These are phyloP conservation scores for Ceratoteleas bidentatus DNA, from an alignment of 1,140 invertebrate genomes.

Conservation along the genomic window DNA sequence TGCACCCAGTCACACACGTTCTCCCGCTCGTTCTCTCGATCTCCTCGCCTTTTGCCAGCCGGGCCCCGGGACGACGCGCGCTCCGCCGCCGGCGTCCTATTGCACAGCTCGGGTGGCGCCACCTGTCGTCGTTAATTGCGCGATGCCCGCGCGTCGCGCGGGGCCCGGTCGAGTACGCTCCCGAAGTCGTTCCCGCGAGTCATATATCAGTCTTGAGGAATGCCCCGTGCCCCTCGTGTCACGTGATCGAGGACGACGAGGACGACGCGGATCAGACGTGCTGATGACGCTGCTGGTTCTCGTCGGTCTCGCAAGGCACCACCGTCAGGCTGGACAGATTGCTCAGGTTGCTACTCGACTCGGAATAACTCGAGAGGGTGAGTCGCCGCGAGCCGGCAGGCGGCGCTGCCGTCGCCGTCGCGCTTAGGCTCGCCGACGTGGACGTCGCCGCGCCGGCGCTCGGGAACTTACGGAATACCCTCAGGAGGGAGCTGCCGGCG, in stretches of 20 bases:
- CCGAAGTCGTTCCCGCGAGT: slow-evolving; percentile 67
- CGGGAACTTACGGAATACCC: slow-evolving; percentile 65
- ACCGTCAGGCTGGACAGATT: slow-evolving; percentile 78
- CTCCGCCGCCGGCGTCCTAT: slow-evolving; percentile 24
- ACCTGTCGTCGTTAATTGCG: background rate
- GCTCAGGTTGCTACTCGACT: slow-evolving; percentile 77
- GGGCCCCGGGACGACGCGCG: slow-evolving; percentile 29
- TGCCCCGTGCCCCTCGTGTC: slow-evolving; percentile 65
- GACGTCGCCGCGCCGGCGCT: slow-evolving; percentile 49
- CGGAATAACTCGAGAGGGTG: slow-evolving; percentile 77
- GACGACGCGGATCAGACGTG: slow-evolving; percentile 75
- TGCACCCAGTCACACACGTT: no score
- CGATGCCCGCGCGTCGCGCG: slow-evolving; percentile 17
- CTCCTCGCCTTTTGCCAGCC: slow-evolving; percentile 31
- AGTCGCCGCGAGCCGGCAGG: slow-evolving; percentile 46
- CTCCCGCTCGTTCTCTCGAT: slow-evolving; percentile 9
- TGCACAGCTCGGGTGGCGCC: slow-evolving; percentile 23
- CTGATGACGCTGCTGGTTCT: slow-evolving; percentile 74
- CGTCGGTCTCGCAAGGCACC: slow-evolving; percentile 77
- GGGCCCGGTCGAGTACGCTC: slow-evolving; percentile 46
- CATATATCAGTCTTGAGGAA: slow-evolving; percentile 73
- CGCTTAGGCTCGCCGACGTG: slow-evolving; percentile 81
- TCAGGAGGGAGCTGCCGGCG: slow-evolving; percentile 74
- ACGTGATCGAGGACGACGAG: slow-evolving; percentile 60
- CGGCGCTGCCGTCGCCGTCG: slow-evolving; percentile 68